Evolutionary conservation across 2,113 vertebrate species (phyloP).

Genomic region (Syngnathus typhle): DNA sequence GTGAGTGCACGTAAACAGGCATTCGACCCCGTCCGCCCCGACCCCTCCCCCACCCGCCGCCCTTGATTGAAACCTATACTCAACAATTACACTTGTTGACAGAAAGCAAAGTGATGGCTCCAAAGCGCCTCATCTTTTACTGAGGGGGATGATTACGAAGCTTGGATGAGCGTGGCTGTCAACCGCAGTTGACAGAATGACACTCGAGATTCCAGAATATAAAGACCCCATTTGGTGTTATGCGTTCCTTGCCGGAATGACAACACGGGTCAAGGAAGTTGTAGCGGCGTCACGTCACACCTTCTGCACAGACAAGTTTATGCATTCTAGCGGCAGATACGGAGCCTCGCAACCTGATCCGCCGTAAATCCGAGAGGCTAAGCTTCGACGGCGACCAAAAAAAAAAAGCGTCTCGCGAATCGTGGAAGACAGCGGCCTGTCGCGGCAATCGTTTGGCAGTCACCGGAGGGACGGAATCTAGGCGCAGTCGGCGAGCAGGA

Average conservation of each 20-base stretch:
- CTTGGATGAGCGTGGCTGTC: neutral
- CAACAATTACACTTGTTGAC: slow-evolving; percentile 27
- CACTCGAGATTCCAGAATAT: neutral
- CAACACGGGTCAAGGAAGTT: neutral
- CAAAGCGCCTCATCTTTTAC: slow-evolving; percentile 25
- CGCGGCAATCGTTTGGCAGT: slow-evolving; percentile 42
- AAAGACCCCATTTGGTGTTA: neutral
- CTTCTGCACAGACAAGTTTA: neutral
- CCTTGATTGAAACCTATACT: slow-evolving; percentile 2
- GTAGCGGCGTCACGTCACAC: neutral
- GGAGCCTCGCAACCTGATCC: neutral
- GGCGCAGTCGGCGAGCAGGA: slow-evolving; percentile 54
- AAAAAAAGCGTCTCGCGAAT: slow-evolving; percentile 26
- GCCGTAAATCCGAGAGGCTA: slow-evolving; percentile 1
- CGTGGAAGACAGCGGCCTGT: slow-evolving; percentile 34
- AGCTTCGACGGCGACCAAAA: slow-evolving; percentile 6
- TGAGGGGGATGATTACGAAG: slow-evolving; percentile 12
- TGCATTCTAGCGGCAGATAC: neutral
- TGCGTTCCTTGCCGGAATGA: neutral
- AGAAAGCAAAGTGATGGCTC: slow-evolving; percentile 1
- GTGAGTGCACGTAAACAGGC: slow-evolving; percentile 40
- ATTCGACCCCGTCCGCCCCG: neutral
- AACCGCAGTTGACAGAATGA: neutral
- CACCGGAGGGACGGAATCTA: slow-evolving; percentile 48
- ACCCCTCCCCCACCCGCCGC: neutral